These are phyloP conservation scores for Mobula hypostoma DNA, from an alignment of 2,113 vertebrate genomes.

Conservation along the genomic window DNA sequence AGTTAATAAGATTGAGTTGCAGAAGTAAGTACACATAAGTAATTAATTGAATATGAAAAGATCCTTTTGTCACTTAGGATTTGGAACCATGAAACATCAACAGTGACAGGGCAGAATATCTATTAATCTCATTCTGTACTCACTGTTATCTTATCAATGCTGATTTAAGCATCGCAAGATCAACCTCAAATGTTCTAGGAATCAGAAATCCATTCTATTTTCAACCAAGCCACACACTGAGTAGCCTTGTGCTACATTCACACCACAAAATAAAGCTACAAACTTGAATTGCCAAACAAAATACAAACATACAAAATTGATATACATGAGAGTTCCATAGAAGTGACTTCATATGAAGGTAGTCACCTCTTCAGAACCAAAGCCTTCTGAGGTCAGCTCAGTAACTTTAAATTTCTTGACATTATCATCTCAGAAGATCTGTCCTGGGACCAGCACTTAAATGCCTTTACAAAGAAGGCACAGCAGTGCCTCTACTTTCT, in stretches of 20 bases:
- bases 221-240: not conserved
- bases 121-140: not conserved
- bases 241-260: not conserved
- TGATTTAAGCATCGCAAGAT: not conserved
- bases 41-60: slow-evolving; percentile 11
- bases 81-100: not conserved
- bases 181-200: not conserved
- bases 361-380: not conserved
- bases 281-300: not conserved
- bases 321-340: not conserved
- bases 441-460: too few species aligned
- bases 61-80: not conserved
- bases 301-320: not conserved
- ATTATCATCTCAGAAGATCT: too few species aligned
- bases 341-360: not conserved
- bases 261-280: not conserved
- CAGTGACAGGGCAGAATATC: not conserved
- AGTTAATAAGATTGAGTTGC: not conserved
- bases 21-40: not conserved
- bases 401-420: too few species aligned
- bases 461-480: too few species aligned
- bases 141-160: not conserved
- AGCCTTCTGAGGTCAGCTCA: too few species aligned
- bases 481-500: too few species aligned
- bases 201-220: not conserved